Percentiles rank a stretch among this genome's conserved stretches.
These are phyloP conservation scores for Papilio xuthus DNA, from an alignment of 1,140 invertebrate genomes.

Conservation along the genomic window DNA sequence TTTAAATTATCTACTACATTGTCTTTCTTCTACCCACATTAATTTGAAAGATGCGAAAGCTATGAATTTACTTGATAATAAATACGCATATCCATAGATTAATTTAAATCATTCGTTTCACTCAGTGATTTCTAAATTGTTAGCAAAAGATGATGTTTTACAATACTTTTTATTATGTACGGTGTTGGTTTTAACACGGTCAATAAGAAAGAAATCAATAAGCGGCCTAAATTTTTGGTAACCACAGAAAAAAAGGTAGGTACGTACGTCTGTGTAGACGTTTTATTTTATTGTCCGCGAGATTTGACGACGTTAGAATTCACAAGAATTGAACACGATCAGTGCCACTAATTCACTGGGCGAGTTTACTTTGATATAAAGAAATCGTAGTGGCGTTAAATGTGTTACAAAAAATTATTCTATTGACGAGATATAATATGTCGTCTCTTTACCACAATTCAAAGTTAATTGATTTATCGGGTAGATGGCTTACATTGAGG, in stretches of 20 bases:
- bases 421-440: too few relatives aligned
- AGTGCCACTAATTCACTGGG: too few relatives aligned
- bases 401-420: too few relatives aligned
- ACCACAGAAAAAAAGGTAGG: conserved; percentile 7
- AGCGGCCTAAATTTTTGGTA: conserved; percentile 17
- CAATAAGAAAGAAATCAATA: conserved; percentile 23
- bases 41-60: neutral
- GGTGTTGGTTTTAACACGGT: conserved; percentile 25
- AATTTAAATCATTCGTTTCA: conserved; percentile 1
- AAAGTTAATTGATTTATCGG: neutral
- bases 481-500: neutral
- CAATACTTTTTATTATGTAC: conserved; percentile 8
- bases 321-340: neutral
- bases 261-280: conserved; percentile 4
- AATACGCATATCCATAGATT: neutral
- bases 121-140: neutral
- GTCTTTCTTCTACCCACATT: neutral
- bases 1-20: neutral
- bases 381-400: too few relatives aligned
- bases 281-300: conserved; percentile 11
- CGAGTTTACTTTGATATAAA: too few relatives aligned
- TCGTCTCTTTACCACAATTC: neutral
- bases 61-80: neutral
- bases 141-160: conserved; percentile 9
- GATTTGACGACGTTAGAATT: neutral